These are phyloP conservation scores for Dione juno DNA, from an alignment of 2,888 invertebrate species.

Conservation along the genomic window DNA sequence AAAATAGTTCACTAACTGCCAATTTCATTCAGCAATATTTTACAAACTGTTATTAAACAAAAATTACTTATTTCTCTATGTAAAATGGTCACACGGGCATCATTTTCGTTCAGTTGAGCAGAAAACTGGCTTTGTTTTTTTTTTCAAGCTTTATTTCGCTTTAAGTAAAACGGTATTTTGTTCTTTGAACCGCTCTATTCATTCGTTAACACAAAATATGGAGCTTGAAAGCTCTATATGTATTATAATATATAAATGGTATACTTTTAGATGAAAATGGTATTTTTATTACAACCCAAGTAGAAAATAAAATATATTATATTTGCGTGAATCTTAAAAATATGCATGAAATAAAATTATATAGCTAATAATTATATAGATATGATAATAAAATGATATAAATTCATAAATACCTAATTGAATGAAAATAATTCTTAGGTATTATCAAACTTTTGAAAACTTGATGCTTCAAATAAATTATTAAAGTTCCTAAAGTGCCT, in stretches of 20 bases:
- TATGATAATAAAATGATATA: too few species aligned
- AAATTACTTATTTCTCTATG: slow-evolving; percentile 21
- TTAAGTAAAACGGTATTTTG: slow-evolving; percentile 47
- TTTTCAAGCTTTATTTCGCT: slow-evolving; percentile 52
- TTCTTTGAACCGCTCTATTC: slow-evolving; percentile 55
- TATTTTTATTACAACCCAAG: too few species aligned
- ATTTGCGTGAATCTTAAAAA: too few species aligned
- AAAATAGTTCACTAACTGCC: too few species aligned
- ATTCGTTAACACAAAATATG: slow-evolving; percentile 51
- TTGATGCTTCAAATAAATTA: neutral
- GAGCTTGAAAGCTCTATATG: neutral
- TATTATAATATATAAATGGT: neutral
- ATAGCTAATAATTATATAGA: too few species aligned
- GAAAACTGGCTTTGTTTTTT: slow-evolving; percentile 54
- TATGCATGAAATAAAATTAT: too few species aligned
- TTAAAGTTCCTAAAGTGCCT: neutral
- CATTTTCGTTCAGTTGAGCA: slow-evolving; percentile 56
- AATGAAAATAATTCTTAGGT: too few species aligned
- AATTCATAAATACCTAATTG: too few species aligned
- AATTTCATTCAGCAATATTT: too few species aligned
- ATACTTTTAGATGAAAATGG: too few species aligned
- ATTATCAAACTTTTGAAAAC: neutral
- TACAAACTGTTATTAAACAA: slow-evolving; percentile 22
- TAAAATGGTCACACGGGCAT: slow-evolving; percentile 50
- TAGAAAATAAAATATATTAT: too few species aligned